Percentiles rank a stretch among this genome's conserved stretches.
These are phyloP conservation scores for Tetrapedia diversipes DNA, from an alignment of 2,888 invertebrate species.

Conservation along the genomic window DNA sequence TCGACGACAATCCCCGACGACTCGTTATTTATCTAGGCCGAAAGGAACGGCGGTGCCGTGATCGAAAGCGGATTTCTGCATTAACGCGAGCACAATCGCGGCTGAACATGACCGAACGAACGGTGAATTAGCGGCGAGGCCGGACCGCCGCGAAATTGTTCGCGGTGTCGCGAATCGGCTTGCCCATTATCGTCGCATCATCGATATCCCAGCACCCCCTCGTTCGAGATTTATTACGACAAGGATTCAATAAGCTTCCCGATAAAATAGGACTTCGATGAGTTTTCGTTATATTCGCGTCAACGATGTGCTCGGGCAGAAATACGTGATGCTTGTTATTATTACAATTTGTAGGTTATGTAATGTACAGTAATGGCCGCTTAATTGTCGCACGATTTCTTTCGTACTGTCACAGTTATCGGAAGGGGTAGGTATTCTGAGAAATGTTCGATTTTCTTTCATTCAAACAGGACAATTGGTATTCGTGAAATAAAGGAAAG, in stretches of 20 bases:
- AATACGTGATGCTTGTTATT: no score
- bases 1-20: constrained; percentile 40
- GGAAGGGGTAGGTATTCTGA: no score
- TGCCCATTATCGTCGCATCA: constrained; percentile 50
- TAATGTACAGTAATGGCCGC: no score
- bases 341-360: no score
- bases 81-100: constrained; percentile 50
- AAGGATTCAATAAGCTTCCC: constrained; percentile 4
- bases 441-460: no score
- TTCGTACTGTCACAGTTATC: no score
- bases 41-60: constrained; percentile 1
- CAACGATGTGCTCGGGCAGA: no score
- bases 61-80: constrained; percentile 53
- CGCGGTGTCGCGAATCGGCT: constrained; percentile 51
- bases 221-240: constrained; percentile 39
- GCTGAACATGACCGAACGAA: constrained; percentile 26
- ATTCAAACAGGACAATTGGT: no score
- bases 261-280: not conserved
- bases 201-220: constrained; percentile 32
- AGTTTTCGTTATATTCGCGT: not conserved
- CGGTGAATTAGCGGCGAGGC: constrained; percentile 48
- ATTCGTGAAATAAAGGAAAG: no score
- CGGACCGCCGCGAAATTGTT: constrained; percentile 52
- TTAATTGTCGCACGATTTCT: no score
- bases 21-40: constrained; percentile 53